Evolutionary conservation across 2,113 vertebrate species (phyloP).

Genomic region (Siniperca chuatsi): DNA sequence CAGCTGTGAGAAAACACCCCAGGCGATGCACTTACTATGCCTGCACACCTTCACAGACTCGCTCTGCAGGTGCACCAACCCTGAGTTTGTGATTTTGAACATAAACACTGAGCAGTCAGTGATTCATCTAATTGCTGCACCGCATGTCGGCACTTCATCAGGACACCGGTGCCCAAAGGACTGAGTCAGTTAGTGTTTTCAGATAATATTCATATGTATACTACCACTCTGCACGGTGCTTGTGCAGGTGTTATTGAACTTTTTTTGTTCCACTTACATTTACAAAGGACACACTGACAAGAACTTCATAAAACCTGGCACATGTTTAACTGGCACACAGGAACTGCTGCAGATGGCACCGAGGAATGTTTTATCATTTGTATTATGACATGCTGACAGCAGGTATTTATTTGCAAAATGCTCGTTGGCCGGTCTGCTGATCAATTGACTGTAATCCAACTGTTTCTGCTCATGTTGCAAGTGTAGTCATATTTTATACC

Average conservation of each 20-base stretch:
- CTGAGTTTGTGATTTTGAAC: not conserved
- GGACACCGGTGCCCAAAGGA: not conserved
- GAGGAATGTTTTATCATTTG: not conserved
- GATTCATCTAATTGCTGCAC: conserved; percentile 14
- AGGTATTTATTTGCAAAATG: conserved; percentile 27
- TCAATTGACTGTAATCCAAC: not conserved
- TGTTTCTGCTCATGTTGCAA: conserved; percentile 18
- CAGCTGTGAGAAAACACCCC: conserved; percentile 48
- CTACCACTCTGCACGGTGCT: not conserved
- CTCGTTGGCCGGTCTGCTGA: conserved; percentile 9
- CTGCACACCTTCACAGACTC: not conserved
- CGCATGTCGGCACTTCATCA: not conserved
- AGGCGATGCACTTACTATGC: not conserved
- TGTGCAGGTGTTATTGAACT: conserved; percentile 10
- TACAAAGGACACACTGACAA: not conserved
- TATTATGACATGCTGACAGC: not conserved
- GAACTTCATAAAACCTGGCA: not conserved
- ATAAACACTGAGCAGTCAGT: conserved; percentile 4
- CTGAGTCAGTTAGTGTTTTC: not conserved
- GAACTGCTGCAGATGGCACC: conserved; percentile 8
- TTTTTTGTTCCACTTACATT: not conserved
- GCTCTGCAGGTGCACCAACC: not conserved
- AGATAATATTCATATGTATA: not conserved
- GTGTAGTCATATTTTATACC: conserved; percentile 27
- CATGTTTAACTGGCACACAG: not conserved